These are phyloP conservation scores for Dasysyrphus albostriatus DNA, from an alignment of 2,888 invertebrate genomes.

Conservation along the genomic window DNA sequence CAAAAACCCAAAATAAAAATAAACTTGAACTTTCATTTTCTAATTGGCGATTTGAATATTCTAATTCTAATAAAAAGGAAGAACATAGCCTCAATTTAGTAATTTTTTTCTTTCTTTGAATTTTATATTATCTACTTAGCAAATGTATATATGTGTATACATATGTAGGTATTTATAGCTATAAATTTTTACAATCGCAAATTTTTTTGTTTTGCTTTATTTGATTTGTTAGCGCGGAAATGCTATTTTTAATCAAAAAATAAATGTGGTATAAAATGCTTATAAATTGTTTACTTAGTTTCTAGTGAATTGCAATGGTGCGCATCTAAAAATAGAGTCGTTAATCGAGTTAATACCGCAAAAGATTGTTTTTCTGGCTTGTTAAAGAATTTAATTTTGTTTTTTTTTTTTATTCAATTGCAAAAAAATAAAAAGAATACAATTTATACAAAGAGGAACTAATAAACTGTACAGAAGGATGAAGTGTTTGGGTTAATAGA, in stretches of 20 bases:
- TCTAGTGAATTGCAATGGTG: constrained; percentile 54
- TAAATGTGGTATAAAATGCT: constrained; percentile 38
- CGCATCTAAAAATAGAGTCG: constrained; percentile 57
- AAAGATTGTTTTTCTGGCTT: constrained; percentile 59
- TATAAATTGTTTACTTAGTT: constrained; percentile 61
- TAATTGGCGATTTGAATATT: constrained; percentile 33
- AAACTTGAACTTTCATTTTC: constrained; percentile 57
- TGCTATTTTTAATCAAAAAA: constrained; percentile 52
- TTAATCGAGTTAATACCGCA: constrained; percentile 61
- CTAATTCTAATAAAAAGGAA: constrained; percentile 31
- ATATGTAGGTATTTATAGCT: background rate
- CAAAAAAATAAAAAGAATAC: constrained; percentile 13
- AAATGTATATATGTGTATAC: too few relatives aligned
- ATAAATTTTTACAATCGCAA: constrained; percentile 34
- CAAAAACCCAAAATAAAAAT: background rate
- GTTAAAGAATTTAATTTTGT: constrained; percentile 39
- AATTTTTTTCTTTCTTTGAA: background rate
- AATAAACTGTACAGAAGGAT: constrained; percentile 5
- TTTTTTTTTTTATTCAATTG: constrained; percentile 28
- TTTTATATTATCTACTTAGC: background rate
- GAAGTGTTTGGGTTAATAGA: constrained; percentile 20
- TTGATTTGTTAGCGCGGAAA: constrained; percentile 31
- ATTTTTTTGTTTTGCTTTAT: constrained; percentile 24
- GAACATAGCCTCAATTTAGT: constrained; percentile 6
- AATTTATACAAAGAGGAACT: constrained; percentile 14